Evolutionary conservation across 1,140 invertebrate genomes (phyloP), one percentile per base, ranked within the genome.

Genomic region (Solenopsis fugax): DNA sequence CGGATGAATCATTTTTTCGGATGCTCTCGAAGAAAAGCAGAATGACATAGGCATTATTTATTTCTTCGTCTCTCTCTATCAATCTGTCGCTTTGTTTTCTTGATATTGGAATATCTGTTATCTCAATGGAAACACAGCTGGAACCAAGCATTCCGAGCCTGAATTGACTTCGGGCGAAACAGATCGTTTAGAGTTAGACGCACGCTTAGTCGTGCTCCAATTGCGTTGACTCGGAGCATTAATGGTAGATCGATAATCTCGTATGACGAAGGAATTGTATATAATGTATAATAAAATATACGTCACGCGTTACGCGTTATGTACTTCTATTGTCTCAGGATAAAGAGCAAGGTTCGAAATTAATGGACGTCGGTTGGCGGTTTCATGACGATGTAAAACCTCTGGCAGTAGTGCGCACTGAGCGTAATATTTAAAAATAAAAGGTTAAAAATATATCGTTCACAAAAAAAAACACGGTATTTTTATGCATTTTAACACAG

Each of bases 311-410:
- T 7, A 56, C 34, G n/a, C 41, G 9, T 6, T 29, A 56, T 37
- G 21, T 45, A 12, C 34, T 21, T 76, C 34, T 81, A 54, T 56
- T 41, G 29, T 71, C n/a, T 71, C 18, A 18, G 50, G n/a, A 67
- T 65, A 71, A 56, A 81, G 50, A 71, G 45, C 65, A 81, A 81
- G 78, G 65, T 34, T 81, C 65, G 65, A 71, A 21, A 81, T 81
- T 56, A 65, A 71, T 6, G 21, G 50, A 71, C 21, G 45, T 62
- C 24, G 21, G 52, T 64, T 12, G 24, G 37, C n/a, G 41, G 7
- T 41, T 41, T 41, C 41, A 41, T n/a, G 7, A 41, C 37, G 37
- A 12, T 9, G 37, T 67, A 4, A 80, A 80, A 69, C 16, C 7
- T 24, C 18, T 6, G 13, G 12, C 12, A 18, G 18, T 45, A 9